phyloP scores from a whole-genome alignment of 2,797 vertebrate genomes.

The Chanos chanos region DNA sequence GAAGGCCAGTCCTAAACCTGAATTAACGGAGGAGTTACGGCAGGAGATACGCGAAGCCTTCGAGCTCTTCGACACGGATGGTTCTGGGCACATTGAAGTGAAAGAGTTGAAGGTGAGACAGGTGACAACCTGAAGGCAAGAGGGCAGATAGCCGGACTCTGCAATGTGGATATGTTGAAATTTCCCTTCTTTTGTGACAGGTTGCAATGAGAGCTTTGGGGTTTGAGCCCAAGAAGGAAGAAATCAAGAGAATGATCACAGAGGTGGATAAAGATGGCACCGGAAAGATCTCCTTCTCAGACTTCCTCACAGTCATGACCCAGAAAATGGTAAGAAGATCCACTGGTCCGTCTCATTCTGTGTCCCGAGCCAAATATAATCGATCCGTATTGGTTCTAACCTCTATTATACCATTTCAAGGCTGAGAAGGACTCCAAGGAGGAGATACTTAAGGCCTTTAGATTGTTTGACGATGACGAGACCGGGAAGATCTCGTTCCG shows the following conservation, averaged over 20 bases:
- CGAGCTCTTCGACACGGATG: slow-evolving; percentile 88
- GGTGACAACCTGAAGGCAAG: too few relatives aligned
- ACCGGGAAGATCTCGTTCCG: slow-evolving; percentile 94
- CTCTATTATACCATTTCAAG: slow-evolving; percentile 53
- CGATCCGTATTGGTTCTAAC: too few relatives aligned
- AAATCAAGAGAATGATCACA: slow-evolving; percentile 91
- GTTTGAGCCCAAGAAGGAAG: slow-evolving; percentile 95
- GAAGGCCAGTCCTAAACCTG: slow-evolving; percentile 77
- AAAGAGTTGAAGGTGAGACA: slow-evolving; percentile 86
- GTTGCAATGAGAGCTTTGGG: slow-evolving; percentile 94
- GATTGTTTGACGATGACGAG: slow-evolving; percentile 91
- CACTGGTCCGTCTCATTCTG: too few relatives aligned
- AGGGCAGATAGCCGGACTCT: too few relatives aligned
- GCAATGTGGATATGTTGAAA: neutral
- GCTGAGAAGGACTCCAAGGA: slow-evolving; percentile 95
- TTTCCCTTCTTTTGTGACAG: slow-evolving; percentile 63
- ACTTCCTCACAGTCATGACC: slow-evolving; percentile 87
- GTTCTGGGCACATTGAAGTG: slow-evolving; percentile 84
- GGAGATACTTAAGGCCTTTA: slow-evolving; percentile 95
- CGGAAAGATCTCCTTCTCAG: slow-evolving; percentile 86
- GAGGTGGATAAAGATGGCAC: slow-evolving; percentile 90
- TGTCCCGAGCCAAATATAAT: too few relatives aligned
- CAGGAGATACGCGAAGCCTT: slow-evolving; percentile 91
- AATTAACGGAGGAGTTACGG: slow-evolving; percentile 85
- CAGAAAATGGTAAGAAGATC: slow-evolving; percentile 92